Evolutionary conservation across 2,113 vertebrate species (phyloP).

Genomic region (Chaenocephalus aceratus): DNA sequence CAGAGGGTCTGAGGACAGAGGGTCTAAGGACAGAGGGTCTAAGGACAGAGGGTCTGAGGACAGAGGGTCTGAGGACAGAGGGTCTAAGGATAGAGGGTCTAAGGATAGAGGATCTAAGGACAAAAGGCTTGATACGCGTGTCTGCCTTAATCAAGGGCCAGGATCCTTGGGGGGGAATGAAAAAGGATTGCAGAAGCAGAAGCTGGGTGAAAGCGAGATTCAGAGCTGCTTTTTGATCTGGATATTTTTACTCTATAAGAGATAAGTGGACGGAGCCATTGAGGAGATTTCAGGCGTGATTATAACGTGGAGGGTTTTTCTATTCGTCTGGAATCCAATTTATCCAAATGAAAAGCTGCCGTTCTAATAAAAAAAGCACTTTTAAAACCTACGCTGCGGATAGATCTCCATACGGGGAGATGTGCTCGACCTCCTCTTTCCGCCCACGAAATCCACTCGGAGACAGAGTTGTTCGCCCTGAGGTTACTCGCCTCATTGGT

Average conservation of each 20-base stretch:
- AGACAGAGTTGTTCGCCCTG: too few species aligned
- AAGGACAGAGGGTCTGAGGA: too few species aligned
- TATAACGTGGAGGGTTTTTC: slow-evolving; percentile 60
- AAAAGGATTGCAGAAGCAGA: slow-evolving; percentile 57
- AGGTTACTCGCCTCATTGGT: too few species aligned
- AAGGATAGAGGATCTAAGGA: too few species aligned
- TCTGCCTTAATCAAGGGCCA: slow-evolving; percentile 73
- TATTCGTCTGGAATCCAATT: slow-evolving; percentile 28
- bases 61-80: too few species aligned
- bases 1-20: too few species aligned
- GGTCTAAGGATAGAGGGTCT: too few species aligned
- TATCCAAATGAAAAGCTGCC: slow-evolving; percentile 46
- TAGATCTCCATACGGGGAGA: too few species aligned
- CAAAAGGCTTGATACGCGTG: slow-evolving; percentile 56
- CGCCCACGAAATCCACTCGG: too few species aligned
- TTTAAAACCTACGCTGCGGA: background rate
- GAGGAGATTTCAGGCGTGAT: slow-evolving; percentile 63
- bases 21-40: too few species aligned
- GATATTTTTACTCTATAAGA: too few species aligned
- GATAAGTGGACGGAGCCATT: slow-evolving; percentile 65
- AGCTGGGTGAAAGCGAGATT: slow-evolving; percentile 46
- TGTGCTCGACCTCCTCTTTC: too few species aligned
- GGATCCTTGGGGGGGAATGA: slow-evolving; percentile 59
- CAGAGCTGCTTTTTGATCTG: slow-evolving; percentile 55
- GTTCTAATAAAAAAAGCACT: slow-evolving; percentile 11